Base-by-base conservation (phyloP, 2,888 invertebrate species). In the Endomychus coccineus region DNA sequence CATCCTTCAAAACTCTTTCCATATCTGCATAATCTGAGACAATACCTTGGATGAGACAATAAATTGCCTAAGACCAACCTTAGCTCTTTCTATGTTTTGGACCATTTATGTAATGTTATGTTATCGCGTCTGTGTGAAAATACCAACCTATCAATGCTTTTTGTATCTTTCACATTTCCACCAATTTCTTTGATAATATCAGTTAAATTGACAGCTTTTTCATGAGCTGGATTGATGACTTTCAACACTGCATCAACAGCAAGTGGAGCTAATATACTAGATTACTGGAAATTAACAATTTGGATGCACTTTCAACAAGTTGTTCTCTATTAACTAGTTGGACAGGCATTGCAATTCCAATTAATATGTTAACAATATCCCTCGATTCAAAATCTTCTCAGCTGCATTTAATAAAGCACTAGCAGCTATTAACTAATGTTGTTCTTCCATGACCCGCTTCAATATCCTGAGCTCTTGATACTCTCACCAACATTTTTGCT, bases 381-480 rank as follows among this genome's bases (percentile, higher is more conserved):
- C 96, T 67, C 90, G 90, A 39, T 80, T 77, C 16, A 98, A 68
- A 9, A 99, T 73, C 58, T 91, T 90, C 61, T 94, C 87, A 32
- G 92, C 86, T 32, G 95, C 91, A 67, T 97, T 95, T 34, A 99
- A 70, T 31, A 99, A 67, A 46, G 95, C 90, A 31, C 98, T 98
- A 49, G 96, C 97, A 56, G 98, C 80, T 4, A 99, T 89, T 6
- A n/a, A 97, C 97, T 35, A 98, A 98, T 13, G 95, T 90, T 6
- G 98, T 99, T 13, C 98, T 99, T 39, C 98, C 98, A 71, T 99
- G 98, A 28, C 98, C 98, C 53, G 98, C 98, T 69, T 97, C 97
- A 54, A 96, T 82, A 67, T 99, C 98, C 71, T 97, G 98, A 11
- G 98, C 97, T 57, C 92, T 87, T 1, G 97, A 96, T 47, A 99